Conservation (phyloP, 2,113 vertebrate genomes). For the Thalassoma bifasciatum region DNA sequence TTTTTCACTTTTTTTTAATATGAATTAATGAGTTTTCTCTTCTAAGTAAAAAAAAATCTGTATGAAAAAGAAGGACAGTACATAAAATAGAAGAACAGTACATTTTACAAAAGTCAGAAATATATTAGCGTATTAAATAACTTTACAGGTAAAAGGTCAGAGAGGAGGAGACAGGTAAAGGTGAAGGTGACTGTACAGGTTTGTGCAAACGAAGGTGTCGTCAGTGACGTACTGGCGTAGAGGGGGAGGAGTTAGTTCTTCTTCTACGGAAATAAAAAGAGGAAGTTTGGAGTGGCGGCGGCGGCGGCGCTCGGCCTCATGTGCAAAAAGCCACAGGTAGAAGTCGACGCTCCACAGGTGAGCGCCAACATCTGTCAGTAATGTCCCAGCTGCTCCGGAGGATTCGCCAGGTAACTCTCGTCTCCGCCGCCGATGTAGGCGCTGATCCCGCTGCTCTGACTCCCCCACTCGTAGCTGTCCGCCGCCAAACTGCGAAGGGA, state of each 20-base stretch:
- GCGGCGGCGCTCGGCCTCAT: too few relatives aligned
- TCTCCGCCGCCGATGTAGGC: conserved; percentile 85
- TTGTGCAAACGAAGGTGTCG: conserved; percentile 69
- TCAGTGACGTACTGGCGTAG: conserved; percentile 50
- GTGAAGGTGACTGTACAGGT: conserved; percentile 51
- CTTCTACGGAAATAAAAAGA: conserved; percentile 37
- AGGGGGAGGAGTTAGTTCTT: conserved; percentile 46
- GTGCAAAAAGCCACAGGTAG: conserved; percentile 66
- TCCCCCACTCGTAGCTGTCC: conserved; percentile 92
- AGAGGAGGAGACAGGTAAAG: conserved; percentile 42
- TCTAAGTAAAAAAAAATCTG: conserved; percentile 51
- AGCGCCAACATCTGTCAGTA: conserved; percentile 63
- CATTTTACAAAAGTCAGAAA: conserved; percentile 67
- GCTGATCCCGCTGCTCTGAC: conserved; percentile 87
- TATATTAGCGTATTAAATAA: conserved; percentile 71
- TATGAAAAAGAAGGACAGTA: conserved; percentile 63
- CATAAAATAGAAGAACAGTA: conserved; percentile 66
- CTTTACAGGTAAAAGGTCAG: conserved; percentile 53
- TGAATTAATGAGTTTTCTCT: conserved; percentile 51
- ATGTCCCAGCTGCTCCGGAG: conserved; percentile 84
- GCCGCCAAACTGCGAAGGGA: conserved; percentile 83
- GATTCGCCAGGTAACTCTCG: conserved; percentile 78
- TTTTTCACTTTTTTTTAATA: conserved; percentile 54
- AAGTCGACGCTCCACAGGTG: conserved; percentile 16
- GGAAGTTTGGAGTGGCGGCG: conserved; percentile 34